phyloP scores from a whole-genome alignment of 2,113 vertebrate genomes.

The Capricornis sumatraensis region DNA sequence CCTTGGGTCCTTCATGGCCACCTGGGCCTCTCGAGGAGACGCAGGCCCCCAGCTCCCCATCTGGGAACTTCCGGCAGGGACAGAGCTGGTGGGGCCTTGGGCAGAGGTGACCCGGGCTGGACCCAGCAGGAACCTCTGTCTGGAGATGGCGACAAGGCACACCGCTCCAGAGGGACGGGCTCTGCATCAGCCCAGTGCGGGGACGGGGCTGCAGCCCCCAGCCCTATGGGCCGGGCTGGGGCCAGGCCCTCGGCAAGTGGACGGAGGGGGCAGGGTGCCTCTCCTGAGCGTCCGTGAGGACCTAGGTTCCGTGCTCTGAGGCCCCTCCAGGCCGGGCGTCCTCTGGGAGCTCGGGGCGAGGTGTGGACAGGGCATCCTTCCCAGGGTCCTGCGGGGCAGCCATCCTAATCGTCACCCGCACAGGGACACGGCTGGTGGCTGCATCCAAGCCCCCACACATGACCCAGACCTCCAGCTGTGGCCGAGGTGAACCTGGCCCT shows the following conservation, averaged over 20 bases:
- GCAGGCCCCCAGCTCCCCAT: background rate
- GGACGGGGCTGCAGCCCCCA: rapidly evolving
- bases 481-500: background rate
- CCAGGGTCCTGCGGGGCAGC: background rate
- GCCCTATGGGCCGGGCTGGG: background rate
- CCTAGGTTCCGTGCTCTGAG: background rate
- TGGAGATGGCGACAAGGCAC: rapidly evolving
- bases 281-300: background rate
- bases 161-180: background rate
- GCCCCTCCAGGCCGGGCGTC: background rate
- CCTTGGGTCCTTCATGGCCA: background rate
- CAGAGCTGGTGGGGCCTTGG: background rate
- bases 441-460: background rate
- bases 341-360: rapidly evolving
- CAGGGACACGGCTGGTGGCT: background rate
- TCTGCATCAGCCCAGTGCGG: rapidly evolving
- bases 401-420: background rate
- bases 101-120: background rate
- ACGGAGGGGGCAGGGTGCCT: background rate
- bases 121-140: background rate
- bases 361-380: background rate
- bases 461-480: background rate
- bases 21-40: background rate
- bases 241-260: rapidly evolving
- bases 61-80: background rate